A percentile compares a stretch with the other conserved stretches of the same genome.
Evolutionary conservation across 1,140 invertebrate species (phyloP).

Genomic region (Drosophila miranda): DNA sequence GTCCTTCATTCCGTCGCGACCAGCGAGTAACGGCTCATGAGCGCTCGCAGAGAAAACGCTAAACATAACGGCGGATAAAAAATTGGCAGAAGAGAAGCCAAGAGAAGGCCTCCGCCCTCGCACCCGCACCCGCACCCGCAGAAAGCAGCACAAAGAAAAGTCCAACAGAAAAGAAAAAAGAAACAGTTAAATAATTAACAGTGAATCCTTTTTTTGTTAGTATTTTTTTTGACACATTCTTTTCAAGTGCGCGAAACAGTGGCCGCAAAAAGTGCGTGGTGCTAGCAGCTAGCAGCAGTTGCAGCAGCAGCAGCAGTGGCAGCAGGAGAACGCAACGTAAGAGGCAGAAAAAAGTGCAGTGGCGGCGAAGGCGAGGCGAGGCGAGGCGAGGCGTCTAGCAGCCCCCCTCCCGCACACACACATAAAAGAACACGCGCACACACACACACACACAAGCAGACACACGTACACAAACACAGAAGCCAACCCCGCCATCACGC

Average conservation of each 20-base stretch:
- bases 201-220: constrained; percentile 4
- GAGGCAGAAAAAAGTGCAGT: constrained; percentile 50
- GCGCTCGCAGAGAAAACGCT: constrained; percentile 74
- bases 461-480: constrained; percentile 2
- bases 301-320: constrained; percentile 10
- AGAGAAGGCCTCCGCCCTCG: constrained; percentile 1
- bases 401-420: constrained; percentile 9
- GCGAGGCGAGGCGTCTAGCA: constrained; percentile 67
- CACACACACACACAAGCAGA: constrained; percentile 1
- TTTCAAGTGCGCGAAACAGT: constrained; percentile 61
- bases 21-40: constrained; percentile 81
- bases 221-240: constrained; percentile 53
- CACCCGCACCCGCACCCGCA: too few species aligned
- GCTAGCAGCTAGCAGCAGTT: constrained; percentile 8
- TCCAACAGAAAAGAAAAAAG: constrained; percentile 13
- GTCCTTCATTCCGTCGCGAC: constrained; percentile 82
- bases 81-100: constrained; percentile 35
- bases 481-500: too few species aligned
- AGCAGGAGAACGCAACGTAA: constrained; percentile 8
- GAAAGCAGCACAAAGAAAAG: constrained; percentile 7
- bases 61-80: constrained; percentile 62
- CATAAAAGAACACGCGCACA: neutral
- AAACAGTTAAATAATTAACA: constrained; percentile 16
- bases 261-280: constrained; percentile 28
- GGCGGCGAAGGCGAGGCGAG: constrained; percentile 60